Base-by-base conservation (phyloP, 1,140 invertebrate genomes). In the Procambarus virginalis region DNA sequence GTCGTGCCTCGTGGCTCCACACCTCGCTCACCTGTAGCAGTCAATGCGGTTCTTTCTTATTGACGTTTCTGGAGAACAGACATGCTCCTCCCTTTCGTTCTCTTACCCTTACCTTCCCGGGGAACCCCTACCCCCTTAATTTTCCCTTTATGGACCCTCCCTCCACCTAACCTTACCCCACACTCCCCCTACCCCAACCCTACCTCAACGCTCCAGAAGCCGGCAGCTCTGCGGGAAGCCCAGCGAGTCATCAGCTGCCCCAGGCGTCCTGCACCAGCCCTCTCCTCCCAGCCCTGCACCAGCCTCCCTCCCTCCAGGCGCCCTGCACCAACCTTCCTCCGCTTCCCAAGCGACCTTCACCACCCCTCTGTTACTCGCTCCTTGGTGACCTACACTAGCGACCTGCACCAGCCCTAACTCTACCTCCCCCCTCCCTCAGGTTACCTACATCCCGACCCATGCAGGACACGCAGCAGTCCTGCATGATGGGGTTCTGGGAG, bases 161-260 rank as follows among this genome's bases (percentile, higher is more conserved):
- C 64, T 68, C 2, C 55, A 58, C 55, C 8, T 34, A 58, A n/a
- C 64, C 64, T 20, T 68, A 8, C 4, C 51, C 4, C 64, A 12
- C 64, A n/a, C 78, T 81, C 55, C 51, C 79, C 10, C n/a, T n/a
- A n/a, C n/a, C 22, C 22, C 34, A 45, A n/a, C 20, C 49, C 34
- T 14, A 0, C 34, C 20, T 55, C 51, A 73, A 12, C 79, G 20
- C 9, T n/a, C 49, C n/a, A 60, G 17, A 55, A 81, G n/a, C 55
- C 79, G 55, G 79, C 79, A 81, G 45, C 79, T 46, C 22, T 55
- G 55, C 55, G 79, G 79, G 79, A 81, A 81, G 79, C 51, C 79
- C 79, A 34, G 51, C 79, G 51, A 73, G 68, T 34, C 79, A 55
- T 78, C 77, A 34, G n/a, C 68, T 73, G n/a, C 51, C 77, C 79